These are phyloP conservation scores for Anguilla japonica DNA, from an alignment of 2,113 vertebrate species.

Conservation along the genomic window DNA sequence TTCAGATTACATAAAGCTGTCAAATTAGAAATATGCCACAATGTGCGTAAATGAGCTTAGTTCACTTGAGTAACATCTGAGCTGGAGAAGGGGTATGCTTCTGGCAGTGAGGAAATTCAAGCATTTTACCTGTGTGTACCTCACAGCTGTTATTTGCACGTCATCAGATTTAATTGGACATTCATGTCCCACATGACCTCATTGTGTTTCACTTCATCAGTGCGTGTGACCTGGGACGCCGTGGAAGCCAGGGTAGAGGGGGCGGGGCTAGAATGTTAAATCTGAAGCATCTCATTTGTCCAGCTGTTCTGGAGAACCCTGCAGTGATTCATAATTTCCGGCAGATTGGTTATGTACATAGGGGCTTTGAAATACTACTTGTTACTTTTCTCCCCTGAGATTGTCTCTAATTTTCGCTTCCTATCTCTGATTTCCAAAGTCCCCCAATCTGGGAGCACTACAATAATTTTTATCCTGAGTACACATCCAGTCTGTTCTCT, in stretches of 20 bases:
- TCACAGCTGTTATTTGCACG: background rate
- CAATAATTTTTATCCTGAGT: background rate
- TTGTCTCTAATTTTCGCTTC: background rate
- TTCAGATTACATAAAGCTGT: background rate
- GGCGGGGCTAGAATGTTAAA: background rate
- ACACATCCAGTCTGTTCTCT: conserved; percentile 5
- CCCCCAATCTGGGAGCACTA: background rate
- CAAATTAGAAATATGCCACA: background rate
- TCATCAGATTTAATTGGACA: background rate
- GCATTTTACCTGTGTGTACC: background rate
- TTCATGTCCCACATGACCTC: background rate
- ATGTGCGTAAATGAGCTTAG: background rate
- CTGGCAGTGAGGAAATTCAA: background rate
- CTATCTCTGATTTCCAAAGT: background rate
- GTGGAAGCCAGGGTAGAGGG: background rate
- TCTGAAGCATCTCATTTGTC: background rate
- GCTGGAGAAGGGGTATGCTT: background rate
- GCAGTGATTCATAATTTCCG: background rate
- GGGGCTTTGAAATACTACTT: background rate
- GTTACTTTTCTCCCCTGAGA: background rate
- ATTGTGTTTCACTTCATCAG: background rate
- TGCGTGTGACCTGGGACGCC: background rate
- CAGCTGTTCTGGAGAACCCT: background rate
- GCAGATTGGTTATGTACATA: background rate
- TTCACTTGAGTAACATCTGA: background rate